Percentiles rank a stretch among this genome's conserved stretches.
These are phyloP conservation scores for Himalopsyche japonica DNA, from an alignment of 2,888 invertebrate genomes.

Conservation along the genomic window DNA sequence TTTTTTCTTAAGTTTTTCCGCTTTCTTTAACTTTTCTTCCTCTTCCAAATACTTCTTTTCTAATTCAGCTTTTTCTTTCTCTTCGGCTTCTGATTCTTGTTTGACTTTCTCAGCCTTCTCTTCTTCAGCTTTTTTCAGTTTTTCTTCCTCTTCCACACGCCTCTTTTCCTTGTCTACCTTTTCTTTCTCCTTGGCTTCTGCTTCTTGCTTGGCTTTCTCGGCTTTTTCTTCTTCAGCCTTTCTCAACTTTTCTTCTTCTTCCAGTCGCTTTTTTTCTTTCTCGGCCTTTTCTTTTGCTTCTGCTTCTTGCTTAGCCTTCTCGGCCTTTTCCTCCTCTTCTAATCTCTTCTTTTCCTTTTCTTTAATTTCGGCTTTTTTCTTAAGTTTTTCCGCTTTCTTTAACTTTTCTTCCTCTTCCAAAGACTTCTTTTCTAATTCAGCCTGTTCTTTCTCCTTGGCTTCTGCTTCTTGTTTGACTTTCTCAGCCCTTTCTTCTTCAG, in stretches of 20 bases:
- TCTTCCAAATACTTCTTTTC: constrained; percentile 29
- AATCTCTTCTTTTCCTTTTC: constrained; percentile 6
- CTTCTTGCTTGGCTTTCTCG: not conserved
- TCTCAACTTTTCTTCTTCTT: constrained; percentile 34
- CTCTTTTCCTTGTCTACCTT: not conserved
- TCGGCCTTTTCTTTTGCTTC: constrained; percentile 36
- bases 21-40: constrained; percentile 29
- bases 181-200: not conserved
- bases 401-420: constrained; percentile 30
- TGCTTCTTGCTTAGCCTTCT: constrained; percentile 31
- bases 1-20: constrained; percentile 36
- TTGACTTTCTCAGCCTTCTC: not conserved
- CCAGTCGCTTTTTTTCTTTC: constrained; percentile 32
- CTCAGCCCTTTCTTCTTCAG: constrained; percentile 17
- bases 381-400: constrained; percentile 37
- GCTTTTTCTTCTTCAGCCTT: constrained; percentile 29
- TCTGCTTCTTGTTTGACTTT: not conserved
- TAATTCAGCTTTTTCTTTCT: constrained; percentile 8
- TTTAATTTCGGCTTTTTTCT: constrained; percentile 24
- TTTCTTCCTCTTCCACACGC: not conserved
- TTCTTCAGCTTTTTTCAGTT: not conserved
- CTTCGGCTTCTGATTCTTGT: not conserved
- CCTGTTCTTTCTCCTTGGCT: constrained; percentile 29
- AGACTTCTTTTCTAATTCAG: constrained; percentile 35
- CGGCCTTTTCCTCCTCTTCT: constrained; percentile 21